phyloP scores from a whole-genome alignment of 2,797 vertebrate genomes.

The Acanthurus leucopareius region DNA sequence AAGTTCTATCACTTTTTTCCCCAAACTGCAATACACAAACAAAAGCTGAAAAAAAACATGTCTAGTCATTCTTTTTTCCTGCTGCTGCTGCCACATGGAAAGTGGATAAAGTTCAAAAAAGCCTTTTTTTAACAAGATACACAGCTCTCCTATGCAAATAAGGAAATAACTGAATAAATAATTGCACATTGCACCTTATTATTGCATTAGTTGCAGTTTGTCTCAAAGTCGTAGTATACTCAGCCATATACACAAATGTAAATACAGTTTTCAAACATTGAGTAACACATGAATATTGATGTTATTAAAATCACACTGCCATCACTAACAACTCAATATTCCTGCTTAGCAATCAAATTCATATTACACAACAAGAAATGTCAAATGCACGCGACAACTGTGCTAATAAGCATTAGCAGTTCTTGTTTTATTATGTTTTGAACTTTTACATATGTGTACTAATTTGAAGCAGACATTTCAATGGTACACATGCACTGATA shows the following conservation, averaged over 20 bases:
- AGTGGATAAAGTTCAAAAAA: constrained; percentile 43
- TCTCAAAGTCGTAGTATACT: constrained; percentile 72
- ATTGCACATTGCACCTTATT: constrained; percentile 86
- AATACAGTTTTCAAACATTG: constrained; percentile 80
- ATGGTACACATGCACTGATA: constrained; percentile 62
- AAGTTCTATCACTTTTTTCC: constrained; percentile 70
- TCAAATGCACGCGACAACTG: constrained; percentile 36
- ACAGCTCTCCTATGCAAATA: constrained; percentile 67
- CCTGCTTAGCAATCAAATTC: constrained; percentile 53
- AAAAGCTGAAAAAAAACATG: constrained; percentile 66
- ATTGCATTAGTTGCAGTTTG: constrained; percentile 86
- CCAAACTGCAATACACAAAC: constrained; percentile 78
- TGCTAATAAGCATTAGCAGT: constrained; percentile 37
- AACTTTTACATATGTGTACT: constrained; percentile 34
- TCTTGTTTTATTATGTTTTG: constrained; percentile 27
- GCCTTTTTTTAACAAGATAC: constrained; percentile 55
- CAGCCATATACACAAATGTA: constrained; percentile 79
- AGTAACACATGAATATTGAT: constrained; percentile 79
- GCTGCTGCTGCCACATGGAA: constrained; percentile 59
- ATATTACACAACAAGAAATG: constrained; percentile 53
- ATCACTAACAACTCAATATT: constrained; percentile 62
- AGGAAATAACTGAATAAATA: constrained; percentile 77
- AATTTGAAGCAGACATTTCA: constrained; percentile 51
- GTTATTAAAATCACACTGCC: constrained; percentile 78
- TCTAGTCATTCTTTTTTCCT: constrained; percentile 59